Percentiles rank a stretch among this genome's conserved stretches.
Evolutionary conservation across 1,140 invertebrate species (phyloP).

Genomic region (Drosophila sulfurigaster): DNA sequence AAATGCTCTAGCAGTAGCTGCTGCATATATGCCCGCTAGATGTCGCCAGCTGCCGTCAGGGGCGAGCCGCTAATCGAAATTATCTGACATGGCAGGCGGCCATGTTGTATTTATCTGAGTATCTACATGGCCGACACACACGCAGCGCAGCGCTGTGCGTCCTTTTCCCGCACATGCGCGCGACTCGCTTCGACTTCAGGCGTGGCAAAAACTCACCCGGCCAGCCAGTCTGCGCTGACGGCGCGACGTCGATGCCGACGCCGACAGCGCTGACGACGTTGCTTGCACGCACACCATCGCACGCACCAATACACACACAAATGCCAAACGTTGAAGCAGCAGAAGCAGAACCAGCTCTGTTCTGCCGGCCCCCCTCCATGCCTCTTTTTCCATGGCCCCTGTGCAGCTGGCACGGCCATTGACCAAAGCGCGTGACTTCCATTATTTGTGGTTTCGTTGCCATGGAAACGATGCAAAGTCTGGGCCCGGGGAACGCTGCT

Average conservation of each 20-base stretch:
- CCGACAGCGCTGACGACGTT: conserved; percentile 37
- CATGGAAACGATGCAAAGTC: conserved; percentile 47
- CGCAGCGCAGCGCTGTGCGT: conserved; percentile 51
- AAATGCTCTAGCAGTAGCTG: conserved; percentile 27
- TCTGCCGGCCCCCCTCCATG: conserved; percentile 2
- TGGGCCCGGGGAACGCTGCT: conserved; percentile 16
- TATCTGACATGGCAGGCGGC: conserved; percentile 67
- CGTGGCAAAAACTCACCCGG: conserved; percentile 60
- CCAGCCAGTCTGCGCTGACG: conserved; percentile 37
- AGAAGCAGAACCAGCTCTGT: conserved; percentile 26
- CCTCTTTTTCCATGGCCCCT: background rate
- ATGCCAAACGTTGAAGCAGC: conserved; percentile 1
- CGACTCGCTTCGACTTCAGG: conserved; percentile 43
- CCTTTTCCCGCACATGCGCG: conserved; percentile 77
- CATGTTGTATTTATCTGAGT: conserved; percentile 76
- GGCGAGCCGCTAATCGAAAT: conserved; percentile 24
- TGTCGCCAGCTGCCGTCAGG: conserved; percentile 40
- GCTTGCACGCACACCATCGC: conserved; percentile 60
- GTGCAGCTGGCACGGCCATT: conserved; percentile 15
- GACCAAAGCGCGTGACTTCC: conserved; percentile 65
- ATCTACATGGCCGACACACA: conserved; percentile 45
- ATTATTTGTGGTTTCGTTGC: conserved; percentile 54
- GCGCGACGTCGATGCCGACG: conserved; percentile 38
- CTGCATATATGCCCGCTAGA: conserved; percentile 37
- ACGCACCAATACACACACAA: conserved; percentile 58